Base-by-base conservation (phyloP, 2,888 invertebrate species). In the Labia minor region DNA sequence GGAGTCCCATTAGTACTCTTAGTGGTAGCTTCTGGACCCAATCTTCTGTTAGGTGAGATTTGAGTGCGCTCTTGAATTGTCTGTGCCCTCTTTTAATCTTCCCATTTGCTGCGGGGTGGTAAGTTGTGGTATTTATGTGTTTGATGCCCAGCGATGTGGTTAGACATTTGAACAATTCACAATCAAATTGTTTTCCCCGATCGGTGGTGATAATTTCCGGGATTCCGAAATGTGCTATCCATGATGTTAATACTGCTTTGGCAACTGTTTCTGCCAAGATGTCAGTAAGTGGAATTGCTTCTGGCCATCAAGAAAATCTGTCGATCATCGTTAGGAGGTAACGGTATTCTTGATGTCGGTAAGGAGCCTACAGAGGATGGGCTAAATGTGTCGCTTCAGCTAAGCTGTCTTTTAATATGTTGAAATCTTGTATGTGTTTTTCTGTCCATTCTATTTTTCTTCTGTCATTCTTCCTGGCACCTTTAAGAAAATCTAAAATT, bases 71-170 rank as follows among this genome's bases (percentile, higher is more conserved):
- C 71, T 77, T 79, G 65, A 79, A 69, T 6, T 74, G 73, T 1
- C 78, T 71, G 69, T 80, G 78, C 67, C 75, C 74, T 2, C 77
- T 70, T 69, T 79, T 77, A 1, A 79, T 73, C 65, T 77, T 72
- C 0, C 77, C 78, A 66, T n/a, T n/a, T n/a, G n/a, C n/a, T n/a
- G n/a, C n/a, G n/a, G n/a, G n/a, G n/a, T n/a, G n/a, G n/a, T n/a
- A 33, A 33, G 6, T 11, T 33, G 33, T 33, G 33, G 33, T 33
- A 37, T 72, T 67, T 0, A 70, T 65, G 11, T 68, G 70, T 14
- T 71, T n/a, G 20, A 70, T 68, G 2, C 74, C 74, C 1, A 72
- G 21, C 1, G 73, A 61, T 1, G 69, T 65, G 8, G 37, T 26
- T 1, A 69, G 62, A 19, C 68, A 62, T 14, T 68, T 66, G 11